Evolutionary conservation across 2,888 invertebrate species (phyloP), one percentile per base, ranked within the genome.

Genomic region (Disparrhopalites patrizii): DNA sequence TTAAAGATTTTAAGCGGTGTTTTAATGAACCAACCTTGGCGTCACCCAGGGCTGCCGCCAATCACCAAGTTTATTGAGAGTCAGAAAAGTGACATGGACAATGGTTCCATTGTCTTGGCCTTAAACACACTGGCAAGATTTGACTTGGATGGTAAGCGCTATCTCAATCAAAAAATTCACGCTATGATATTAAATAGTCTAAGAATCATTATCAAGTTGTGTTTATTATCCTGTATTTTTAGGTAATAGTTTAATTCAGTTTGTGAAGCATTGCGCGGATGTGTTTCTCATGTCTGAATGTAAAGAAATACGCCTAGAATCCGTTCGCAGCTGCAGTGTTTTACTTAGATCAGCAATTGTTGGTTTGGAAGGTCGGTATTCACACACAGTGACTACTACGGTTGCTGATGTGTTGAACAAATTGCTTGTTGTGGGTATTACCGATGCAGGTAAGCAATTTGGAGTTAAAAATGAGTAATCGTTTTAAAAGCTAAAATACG

Each of bases 341-440:
- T 82, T 99, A 20, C 81, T 99, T 25, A 86, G 91, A 68, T 87
- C 95, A 68, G 89, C 94, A 1, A 86, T 93, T 28, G 83, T 85
- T 67, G 76, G 80, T 78, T 71, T 75, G 13, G 73, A 75, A 51
- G 75, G 75, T n/a, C 60, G 70, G 33, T 75, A 75, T 43, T 72
- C 72, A 27, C 88, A 89, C 76, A 93, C 93, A 0, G 86, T 97
- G 0, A 91, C 91, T 38, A 87, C 87, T 73, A 88, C 95, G 0
- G 91, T 98, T 15, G 91, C 93, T 7, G 89, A 92, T 78, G 96
- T 98, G 3, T 84, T 99, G 20, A 88, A 90, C 58, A 93, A 95
- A 78, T 82, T 99, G 38, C 81, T 99, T 1, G 87, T 91, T 40
- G 96, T 96, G 4, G 93, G 95, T 43, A 92, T 98, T 58, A 96